These are phyloP conservation scores for Battus philenor DNA, from an alignment of 1,140 invertebrate genomes.

Conservation along the genomic window DNA sequence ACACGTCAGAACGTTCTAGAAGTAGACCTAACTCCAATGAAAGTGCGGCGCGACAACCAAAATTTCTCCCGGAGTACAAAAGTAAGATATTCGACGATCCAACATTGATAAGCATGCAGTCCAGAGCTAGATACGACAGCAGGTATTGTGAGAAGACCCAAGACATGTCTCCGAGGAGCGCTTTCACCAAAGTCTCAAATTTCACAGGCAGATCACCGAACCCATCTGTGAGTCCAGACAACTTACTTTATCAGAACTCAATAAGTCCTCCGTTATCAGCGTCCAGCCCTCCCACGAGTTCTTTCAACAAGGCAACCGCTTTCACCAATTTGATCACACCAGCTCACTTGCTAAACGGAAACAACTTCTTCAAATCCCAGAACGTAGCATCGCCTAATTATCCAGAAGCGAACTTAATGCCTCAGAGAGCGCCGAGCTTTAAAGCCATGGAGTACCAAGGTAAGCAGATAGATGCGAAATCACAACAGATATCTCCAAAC, in stretches of 20 bases:
- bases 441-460: conserved; percentile 54
- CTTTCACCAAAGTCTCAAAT: conserved; percentile 86
- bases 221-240: conserved; percentile 84
- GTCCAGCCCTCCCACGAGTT: conserved; percentile 66
- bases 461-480: conserved; percentile 43
- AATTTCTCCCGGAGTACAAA: conserved; percentile 72
- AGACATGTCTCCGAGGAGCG: conserved; percentile 79
- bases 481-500: conserved; percentile 48
- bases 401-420: conserved; percentile 49
- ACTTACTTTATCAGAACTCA: conserved; percentile 83
- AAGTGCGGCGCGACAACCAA: conserved; percentile 62
- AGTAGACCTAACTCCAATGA: conserved; percentile 72
- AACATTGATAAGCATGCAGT: conserved; percentile 72
- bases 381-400: conserved; percentile 67
- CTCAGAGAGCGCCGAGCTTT: conserved; percentile 30
- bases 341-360: conserved; percentile 70
- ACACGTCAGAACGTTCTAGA: conserved; percentile 68
- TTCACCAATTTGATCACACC: conserved; percentile 66
- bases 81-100: conserved; percentile 79
- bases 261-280: conserved; percentile 82
- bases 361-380: conserved; percentile 76
- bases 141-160: conserved; percentile 53
- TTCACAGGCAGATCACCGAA: conserved; percentile 75
- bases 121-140: conserved; percentile 66
- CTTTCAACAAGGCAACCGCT: conserved; percentile 52